These are phyloP conservation scores for Sciaenops ocellatus DNA, from an alignment of 2,797 vertebrate genomes.

Conservation along the genomic window DNA sequence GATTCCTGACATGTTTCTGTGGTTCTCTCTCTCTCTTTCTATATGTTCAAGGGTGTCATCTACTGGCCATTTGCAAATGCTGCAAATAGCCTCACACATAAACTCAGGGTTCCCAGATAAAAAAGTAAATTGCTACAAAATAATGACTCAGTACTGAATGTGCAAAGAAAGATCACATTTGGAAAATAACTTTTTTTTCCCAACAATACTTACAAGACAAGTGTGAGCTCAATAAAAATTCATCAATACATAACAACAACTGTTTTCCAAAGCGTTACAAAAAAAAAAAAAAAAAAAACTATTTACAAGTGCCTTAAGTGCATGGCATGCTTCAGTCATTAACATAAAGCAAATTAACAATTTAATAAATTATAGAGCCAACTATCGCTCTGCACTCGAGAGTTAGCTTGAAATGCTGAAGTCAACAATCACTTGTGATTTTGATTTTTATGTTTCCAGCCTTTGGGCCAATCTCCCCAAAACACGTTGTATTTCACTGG, in stretches of 20 bases:
- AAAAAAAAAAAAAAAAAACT: background rate
- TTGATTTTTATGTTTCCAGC: background rate
- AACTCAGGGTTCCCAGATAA: background rate
- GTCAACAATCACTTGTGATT: background rate
- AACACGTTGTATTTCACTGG: background rate
- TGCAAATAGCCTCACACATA: background rate
- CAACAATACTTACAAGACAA: background rate
- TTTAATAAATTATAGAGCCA: no score
- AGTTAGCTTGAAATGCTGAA: background rate
- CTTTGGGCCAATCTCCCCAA: background rate
- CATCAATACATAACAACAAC: background rate
- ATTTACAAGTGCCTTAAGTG: no score
- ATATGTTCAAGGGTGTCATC: slow-evolving; percentile 26
- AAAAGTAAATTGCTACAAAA: background rate
- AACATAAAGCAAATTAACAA: background rate
- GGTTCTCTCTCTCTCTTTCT: background rate
- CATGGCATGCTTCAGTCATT: background rate
- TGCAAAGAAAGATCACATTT: background rate
- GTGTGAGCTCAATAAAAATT: slow-evolving; percentile 9
- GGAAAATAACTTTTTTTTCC: background rate
- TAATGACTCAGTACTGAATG: background rate
- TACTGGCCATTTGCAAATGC: slow-evolving; percentile 24
- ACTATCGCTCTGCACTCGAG: background rate
- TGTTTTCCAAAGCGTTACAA: background rate
- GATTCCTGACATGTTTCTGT: background rate